Base-by-base conservation (phyloP, 1,140 invertebrate species). In the Drosophila watanabei region DNA sequence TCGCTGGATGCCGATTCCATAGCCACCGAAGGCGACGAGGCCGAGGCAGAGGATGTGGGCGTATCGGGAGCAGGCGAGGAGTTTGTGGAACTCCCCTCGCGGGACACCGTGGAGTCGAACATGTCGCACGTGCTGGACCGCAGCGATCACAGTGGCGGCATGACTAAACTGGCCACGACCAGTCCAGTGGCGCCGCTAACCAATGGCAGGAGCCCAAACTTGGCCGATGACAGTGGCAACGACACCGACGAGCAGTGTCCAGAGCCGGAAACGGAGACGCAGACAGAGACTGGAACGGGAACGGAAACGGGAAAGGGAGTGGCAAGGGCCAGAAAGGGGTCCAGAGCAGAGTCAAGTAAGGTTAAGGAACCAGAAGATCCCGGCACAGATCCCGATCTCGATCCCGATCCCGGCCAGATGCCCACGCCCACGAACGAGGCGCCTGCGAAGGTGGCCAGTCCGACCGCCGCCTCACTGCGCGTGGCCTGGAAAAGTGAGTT, bases 401-500 rank as follows among this genome's bases (percentile, higher is more conserved):
- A 56, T 3, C 28, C 18, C 20, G 45, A 63, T 66, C 46, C 39
- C 35, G 52, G 61, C 54, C 46, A 65, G 37, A 13, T 39, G 45
- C 24, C 65, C 28, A 89, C 81, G 79, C 85, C 86, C 62, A 90
- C 81, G 49, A 91, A 68, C 35, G 88, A 77, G 65, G 64, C 51
- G 20, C 48, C 60, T 14, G 39, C 51, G 9, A 89, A 69, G 59
- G 46, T 59, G 58, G 58, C 88, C 79, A 88, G 80, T 49, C 85
- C 92, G 51, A 93, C 82, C 65, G 80, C 83, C 76, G 80, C 75
- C 60, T 91, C 93, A 52, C 57, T 93, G 65, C 69, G 90, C 41
- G 83, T 87, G 66, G 83, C 96, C 92, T 98, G 97, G 97, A 94
- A 95, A 83, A 94, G 94, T 83, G 95, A 97, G 89, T 94, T 97